These are phyloP conservation scores for Ormyrus rosae DNA, from an alignment of 2,888 invertebrate species.

Conservation along the genomic window DNA sequence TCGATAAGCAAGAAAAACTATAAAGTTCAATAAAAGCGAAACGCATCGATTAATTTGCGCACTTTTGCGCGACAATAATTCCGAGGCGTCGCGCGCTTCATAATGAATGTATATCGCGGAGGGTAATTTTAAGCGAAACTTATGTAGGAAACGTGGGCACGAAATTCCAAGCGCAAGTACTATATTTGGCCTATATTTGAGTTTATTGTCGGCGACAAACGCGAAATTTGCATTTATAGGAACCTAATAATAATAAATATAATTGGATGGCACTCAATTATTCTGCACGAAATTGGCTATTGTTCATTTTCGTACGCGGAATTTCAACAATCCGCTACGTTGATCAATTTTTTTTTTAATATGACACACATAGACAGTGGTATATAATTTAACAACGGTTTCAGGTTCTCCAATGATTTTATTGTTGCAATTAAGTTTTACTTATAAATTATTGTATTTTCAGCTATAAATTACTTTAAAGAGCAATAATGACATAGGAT, in stretches of 20 bases:
- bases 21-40: too few species aligned
- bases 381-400: background rate
- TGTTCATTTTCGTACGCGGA: background rate
- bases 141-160: background rate
- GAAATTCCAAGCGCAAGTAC: background rate
- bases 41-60: too few species aligned
- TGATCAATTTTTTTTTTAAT: too few species aligned
- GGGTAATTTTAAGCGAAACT: background rate
- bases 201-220: constrained; percentile 1
- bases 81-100: too few species aligned
- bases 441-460: too few species aligned
- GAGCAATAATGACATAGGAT: too few species aligned
- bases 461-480: too few species aligned
- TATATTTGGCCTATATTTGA: background rate
- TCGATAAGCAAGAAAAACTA: too few species aligned
- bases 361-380: background rate
- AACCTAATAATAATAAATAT: constrained; percentile 12
- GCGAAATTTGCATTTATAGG: background rate
- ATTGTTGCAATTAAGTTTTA: too few species aligned
- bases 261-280: constrained; percentile 14
- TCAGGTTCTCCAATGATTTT: too few species aligned
- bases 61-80: too few species aligned
- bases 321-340: too few species aligned
- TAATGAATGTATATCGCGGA: background rate
- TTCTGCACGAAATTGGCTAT: background rate